Evolutionary conservation across 2,888 invertebrate genomes (phyloP).

Genomic region (Esperia sulphurella): DNA sequence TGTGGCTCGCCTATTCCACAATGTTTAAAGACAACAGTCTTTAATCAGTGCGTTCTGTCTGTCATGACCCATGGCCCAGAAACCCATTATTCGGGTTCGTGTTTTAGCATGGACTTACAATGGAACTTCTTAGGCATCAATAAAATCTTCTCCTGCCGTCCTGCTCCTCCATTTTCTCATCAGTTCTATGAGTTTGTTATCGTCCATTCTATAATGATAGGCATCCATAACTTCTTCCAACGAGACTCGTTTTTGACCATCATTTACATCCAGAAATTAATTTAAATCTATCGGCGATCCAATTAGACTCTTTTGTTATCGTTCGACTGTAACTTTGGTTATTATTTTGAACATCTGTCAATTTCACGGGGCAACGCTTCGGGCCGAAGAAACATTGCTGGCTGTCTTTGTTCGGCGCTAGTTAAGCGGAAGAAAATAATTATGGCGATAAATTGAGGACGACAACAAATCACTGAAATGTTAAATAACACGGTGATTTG

Average conservation of each 20-base stretch:
- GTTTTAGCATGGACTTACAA: not conserved
- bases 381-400: constrained; percentile 40
- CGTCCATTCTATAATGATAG: too few relatives aligned
- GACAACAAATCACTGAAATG: constrained; percentile 33
- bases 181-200: too few relatives aligned
- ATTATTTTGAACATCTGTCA: constrained; percentile 62
- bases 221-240: too few relatives aligned
- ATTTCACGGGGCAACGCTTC: constrained; percentile 55
- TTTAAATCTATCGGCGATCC: constrained; percentile 35
- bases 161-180: too few relatives aligned
- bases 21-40: too few relatives aligned
- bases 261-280: constrained; percentile 24
- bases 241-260: too few relatives aligned
- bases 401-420: constrained; percentile 52
- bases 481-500: constrained; percentile 17
- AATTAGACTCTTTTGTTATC: constrained; percentile 35
- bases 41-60: too few relatives aligned
- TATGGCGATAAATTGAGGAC: constrained; percentile 45
- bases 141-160: too few relatives aligned
- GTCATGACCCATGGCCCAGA: too few relatives aligned
- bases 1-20: too few relatives aligned
- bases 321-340: constrained; percentile 46
- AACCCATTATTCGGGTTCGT: too few relatives aligned
- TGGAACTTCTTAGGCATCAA: too few relatives aligned
- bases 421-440: constrained; percentile 66